A percentile compares a stretch with the other conserved stretches of the same genome.
These are phyloP conservation scores for Caiman crocodilus DNA, from an alignment of 2,797 vertebrate genomes.

Conservation along the genomic window DNA sequence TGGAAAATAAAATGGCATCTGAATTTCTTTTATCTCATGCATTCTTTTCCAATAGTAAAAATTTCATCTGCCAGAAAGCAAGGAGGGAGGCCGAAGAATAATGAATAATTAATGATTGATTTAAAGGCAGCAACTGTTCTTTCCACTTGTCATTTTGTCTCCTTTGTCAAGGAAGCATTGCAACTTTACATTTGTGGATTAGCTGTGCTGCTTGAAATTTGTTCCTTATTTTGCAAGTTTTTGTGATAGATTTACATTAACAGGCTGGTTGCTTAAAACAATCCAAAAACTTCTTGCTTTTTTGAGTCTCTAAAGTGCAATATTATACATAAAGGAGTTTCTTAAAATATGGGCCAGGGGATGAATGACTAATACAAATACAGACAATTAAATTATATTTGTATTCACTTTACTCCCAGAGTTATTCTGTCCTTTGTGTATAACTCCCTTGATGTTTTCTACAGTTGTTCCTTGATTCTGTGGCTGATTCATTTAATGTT, in stretches of 20 bases:
- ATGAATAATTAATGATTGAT: neutral
- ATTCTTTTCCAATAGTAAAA: slow-evolving; percentile 11
- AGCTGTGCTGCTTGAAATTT: neutral
- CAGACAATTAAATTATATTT: neutral
- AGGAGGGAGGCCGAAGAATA: slow-evolving; percentile 16
- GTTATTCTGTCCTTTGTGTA: neutral
- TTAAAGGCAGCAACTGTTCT: slow-evolving; percentile 26
- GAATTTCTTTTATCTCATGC: neutral
- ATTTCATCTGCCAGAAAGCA: slow-evolving; percentile 29
- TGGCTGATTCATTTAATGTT: neutral
- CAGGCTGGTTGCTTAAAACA: slow-evolving; percentile 34
- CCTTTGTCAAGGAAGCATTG: slow-evolving; percentile 1
- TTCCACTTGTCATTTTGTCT: neutral
- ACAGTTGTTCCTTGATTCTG: neutral
- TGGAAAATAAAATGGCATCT: neutral
- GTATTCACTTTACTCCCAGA: neutral
- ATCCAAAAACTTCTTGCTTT: neutral
- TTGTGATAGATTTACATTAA: neutral
- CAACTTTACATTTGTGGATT: neutral
- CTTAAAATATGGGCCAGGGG: neutral
- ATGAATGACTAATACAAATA: neutral
- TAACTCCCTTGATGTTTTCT: neutral
- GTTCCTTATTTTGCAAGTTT: neutral
- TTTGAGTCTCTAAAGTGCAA: neutral
- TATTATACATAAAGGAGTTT: neutral